A percentile compares a stretch with the other conserved stretches of the same genome.
phyloP scores from a whole-genome alignment of 2,797 vertebrate species.

The Amniataba percoides region DNA sequence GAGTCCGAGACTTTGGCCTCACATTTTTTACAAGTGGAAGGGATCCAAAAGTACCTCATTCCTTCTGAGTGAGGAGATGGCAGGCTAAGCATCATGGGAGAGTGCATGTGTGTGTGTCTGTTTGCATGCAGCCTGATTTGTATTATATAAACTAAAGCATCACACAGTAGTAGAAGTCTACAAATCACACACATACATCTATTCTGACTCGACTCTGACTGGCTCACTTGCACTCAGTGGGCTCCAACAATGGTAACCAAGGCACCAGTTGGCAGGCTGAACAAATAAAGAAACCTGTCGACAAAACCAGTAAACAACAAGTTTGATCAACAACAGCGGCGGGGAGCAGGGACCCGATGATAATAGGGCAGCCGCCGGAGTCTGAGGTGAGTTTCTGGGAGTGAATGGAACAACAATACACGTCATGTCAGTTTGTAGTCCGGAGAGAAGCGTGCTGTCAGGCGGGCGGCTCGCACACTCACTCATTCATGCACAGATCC shows the following conservation, averaged over 20 bases:
- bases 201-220: background rate
- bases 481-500: conserved; percentile 29
- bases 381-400: conserved; percentile 43
- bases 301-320: conserved; percentile 59
- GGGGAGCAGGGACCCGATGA: conserved; percentile 48
- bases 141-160: conserved; percentile 39
- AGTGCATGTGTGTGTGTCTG: conserved; percentile 7
- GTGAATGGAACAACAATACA: conserved; percentile 41
- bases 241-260: conserved; percentile 27
- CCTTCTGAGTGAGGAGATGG: conserved; percentile 39
- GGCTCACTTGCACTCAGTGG: conserved; percentile 4
- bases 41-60: conserved; percentile 57
- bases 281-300: conserved; percentile 58
- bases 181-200: conserved; percentile 7
- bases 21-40: conserved; percentile 55
- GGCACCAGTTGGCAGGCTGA: conserved; percentile 32
- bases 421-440: conserved; percentile 49
- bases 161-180: conserved; percentile 5
- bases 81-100: conserved; percentile 30
- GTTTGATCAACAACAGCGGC: conserved; percentile 59
- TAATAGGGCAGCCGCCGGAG: conserved; percentile 45
- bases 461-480: conserved; percentile 28
- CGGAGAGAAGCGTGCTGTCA: conserved; percentile 41
- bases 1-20: conserved; percentile 39
- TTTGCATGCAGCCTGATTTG: conserved; percentile 6